Evolutionary conservation across 2,888 invertebrate species (phyloP), one percentile per base, ranked within the genome.

Genomic region (Oscheius onirici): DNA sequence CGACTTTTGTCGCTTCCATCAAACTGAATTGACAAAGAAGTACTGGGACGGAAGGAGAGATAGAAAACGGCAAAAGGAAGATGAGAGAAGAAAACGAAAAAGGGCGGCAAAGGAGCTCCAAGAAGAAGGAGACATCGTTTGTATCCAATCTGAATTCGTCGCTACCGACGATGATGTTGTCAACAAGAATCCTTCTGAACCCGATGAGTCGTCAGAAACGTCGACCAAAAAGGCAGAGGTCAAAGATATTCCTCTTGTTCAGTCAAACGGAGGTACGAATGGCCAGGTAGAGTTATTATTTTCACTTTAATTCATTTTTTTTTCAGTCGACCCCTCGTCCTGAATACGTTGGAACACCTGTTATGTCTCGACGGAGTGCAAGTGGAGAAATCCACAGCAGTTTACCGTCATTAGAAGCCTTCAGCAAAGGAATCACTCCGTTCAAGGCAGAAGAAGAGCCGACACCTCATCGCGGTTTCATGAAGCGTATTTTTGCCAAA

Each of bases 391-490:
- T 49, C 17, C 26, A 40, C 20, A 52, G 34, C 40, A 40, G 28
- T 2, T 20, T 52, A 11, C 66, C 66, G 22, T 34, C 66, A 8
- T 43, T 66, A 20, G 66, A 66, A 49, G 66, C 52, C 17, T 66
- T 66, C 52, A 66, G 52, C 66, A 66, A 52, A 34, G 69, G 69
- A 6, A 79, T 79, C 17, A 72, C 77, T 20, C 79, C 79, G 20
- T 79, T 79, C 58, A 66, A 67, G 15, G 75, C 74, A 17, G 67
- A 72, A 46, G 79, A 77, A 54, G 79, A 77, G 51, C n/a, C 55
- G 2, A 54, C 57, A n/a, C 68, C 66, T 15, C 68, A 69, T 43
- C 58, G 71, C 20, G 78, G 78, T 8, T 72, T 73, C 40, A 71
- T 79, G 58, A 73, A 75, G 40, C 52, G 57, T 28, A 75, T 79